These are phyloP conservation scores for Sitobion miscanthi DNA, from an alignment of 1,140 invertebrate genomes.

Conservation along the genomic window DNA sequence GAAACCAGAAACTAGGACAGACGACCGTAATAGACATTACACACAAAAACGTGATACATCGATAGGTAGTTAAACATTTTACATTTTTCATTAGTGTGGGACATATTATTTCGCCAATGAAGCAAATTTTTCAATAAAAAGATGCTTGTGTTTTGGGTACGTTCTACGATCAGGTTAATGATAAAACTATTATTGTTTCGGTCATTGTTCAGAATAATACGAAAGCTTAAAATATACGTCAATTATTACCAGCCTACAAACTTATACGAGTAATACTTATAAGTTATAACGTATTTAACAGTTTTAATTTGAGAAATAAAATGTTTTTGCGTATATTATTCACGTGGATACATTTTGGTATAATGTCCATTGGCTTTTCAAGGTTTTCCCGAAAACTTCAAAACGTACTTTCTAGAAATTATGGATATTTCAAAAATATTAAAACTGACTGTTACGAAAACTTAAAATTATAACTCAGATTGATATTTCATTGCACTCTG, in stretches of 20 bases:
- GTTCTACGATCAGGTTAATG: not conserved
- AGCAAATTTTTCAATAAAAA: not conserved
- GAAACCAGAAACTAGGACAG: not conserved
- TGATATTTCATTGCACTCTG: conserved; percentile 14
- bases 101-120: not conserved
- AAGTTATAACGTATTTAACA: not conserved
- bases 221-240: not conserved
- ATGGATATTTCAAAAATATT: not conserved
- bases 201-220: not conserved
- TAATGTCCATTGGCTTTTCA: too few species aligned
- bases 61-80: not conserved
- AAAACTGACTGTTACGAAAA: not conserved
- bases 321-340: not conserved
- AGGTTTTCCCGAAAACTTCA: not conserved
- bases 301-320: not conserved
- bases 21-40: not conserved
- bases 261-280: too few species aligned
- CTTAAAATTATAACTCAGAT: not conserved
- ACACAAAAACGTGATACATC: not conserved
- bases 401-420: not conserved
- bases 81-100: not conserved
- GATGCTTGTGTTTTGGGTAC: not conserved
- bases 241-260: not conserved
- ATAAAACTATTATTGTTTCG: not conserved
- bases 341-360: not conserved